phyloP scores from a whole-genome alignment of 2,113 vertebrate genomes.

The Thamnophis sirtalis region DNA sequence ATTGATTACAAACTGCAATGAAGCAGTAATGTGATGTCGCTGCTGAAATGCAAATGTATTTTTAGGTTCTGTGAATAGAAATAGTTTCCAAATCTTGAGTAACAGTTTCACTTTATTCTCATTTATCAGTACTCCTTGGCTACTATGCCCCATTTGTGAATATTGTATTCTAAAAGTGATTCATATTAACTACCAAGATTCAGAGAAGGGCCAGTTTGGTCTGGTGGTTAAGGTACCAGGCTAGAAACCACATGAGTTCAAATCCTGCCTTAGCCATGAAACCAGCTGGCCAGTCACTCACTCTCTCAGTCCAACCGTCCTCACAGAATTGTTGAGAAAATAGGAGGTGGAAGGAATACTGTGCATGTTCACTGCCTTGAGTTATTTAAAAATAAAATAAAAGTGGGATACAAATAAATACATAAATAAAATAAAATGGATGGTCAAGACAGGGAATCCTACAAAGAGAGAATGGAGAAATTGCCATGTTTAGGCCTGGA shows the following conservation, averaged over 20 bases:
- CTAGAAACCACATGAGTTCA: background rate
- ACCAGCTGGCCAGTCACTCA: background rate
- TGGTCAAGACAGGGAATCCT: background rate
- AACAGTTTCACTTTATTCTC: background rate
- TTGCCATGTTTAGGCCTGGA: background rate
- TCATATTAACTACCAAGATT: background rate
- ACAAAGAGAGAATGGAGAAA: background rate
- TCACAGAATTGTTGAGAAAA: background rate
- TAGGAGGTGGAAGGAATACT: background rate
- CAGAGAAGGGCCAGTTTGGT: background rate
- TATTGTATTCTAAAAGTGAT: background rate
- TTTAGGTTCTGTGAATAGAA: background rate
- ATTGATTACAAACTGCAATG: background rate
- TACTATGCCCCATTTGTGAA: background rate
- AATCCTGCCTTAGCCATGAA: background rate
- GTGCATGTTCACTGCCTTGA: background rate
- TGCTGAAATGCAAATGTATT: background rate
- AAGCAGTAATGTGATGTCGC: background rate
- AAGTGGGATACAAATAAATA: background rate
- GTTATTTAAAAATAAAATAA: background rate
- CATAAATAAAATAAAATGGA: background rate
- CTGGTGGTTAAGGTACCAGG: background rate
- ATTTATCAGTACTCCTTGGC: background rate
- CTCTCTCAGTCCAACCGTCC: background rate
- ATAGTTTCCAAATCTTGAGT: background rate